Percentiles rank a stretch among this genome's conserved stretches.
These are phyloP conservation scores for Wiebesia pumilae DNA, from an alignment of 1,140 invertebrate genomes.

Conservation along the genomic window DNA sequence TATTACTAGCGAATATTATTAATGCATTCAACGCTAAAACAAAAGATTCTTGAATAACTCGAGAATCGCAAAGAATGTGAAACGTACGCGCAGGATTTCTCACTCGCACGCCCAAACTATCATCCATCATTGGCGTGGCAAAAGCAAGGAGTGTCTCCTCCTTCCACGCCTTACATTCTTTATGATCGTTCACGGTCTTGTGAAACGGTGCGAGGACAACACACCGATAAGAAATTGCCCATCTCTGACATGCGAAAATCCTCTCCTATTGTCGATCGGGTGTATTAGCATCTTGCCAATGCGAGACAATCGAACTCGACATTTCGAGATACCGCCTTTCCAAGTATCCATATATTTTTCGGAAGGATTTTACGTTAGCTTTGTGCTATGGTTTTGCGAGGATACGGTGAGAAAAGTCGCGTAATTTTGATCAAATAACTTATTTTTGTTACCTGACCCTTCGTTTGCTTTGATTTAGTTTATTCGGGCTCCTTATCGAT, in stretches of 20 bases:
- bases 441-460: no score
- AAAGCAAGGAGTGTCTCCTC: neutral
- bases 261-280: neutral
- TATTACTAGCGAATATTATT: neutral
- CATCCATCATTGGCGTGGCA: slow-evolving; percentile 15
- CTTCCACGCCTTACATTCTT: neutral
- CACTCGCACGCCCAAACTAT: neutral
- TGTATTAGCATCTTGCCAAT: neutral
- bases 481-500: no score
- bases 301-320: neutral
- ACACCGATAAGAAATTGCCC: slow-evolving; percentile 17
- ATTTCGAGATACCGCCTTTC: neutral
- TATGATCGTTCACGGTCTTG: slow-evolving; percentile 17
- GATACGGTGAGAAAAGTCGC: no score
- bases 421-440: no score
- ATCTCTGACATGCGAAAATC: neutral
- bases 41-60: neutral
- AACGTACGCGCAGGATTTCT: neutral
- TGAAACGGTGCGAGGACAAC: neutral
- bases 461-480: no score
- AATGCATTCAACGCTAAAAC: neutral
- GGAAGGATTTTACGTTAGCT: no score
- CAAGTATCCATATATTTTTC: neutral
- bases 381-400: no score
- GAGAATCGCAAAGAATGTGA: no score